Evolutionary conservation across 2,888 invertebrate species (phyloP).

Genomic region (Lasioglossum oenotherae): DNA sequence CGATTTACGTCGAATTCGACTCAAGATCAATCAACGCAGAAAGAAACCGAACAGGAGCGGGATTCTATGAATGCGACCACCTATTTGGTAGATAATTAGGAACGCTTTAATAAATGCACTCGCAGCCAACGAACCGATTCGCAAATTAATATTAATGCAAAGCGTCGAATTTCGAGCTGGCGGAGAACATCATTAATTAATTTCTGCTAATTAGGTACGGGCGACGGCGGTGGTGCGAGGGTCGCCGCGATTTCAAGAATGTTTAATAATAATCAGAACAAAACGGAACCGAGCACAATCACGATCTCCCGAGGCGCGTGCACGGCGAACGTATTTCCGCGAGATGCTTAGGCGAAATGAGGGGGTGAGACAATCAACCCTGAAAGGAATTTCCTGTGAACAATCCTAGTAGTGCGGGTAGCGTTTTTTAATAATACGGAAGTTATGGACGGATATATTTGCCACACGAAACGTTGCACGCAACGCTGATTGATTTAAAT

Average conservation of each 20-base stretch:
- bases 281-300: constrained; percentile 21
- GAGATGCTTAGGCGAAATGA: constrained; percentile 61
- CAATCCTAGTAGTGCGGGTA: constrained; percentile 42
- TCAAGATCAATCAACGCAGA: neutral
- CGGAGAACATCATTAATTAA: constrained; percentile 31
- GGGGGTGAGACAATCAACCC: constrained; percentile 19
- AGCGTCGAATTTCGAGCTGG: neutral
- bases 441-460: neutral
- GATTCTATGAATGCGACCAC: neutral
- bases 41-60: neutral
- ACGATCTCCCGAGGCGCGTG: constrained; percentile 14
- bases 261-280: constrained; percentile 67
- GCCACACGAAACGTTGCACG: neutral
- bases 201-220: constrained; percentile 16
- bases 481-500: constrained; percentile 40
- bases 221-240: neutral
- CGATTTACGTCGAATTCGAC: neutral
- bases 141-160: constrained; percentile 15
- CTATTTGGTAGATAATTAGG: no score
- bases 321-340: constrained; percentile 33
- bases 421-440: neutral
- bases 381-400: constrained; percentile 73
- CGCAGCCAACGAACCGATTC: neutral
- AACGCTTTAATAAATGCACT: neutral
- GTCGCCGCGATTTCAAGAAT: constrained; percentile 55